Evolutionary conservation across 2,888 invertebrate species (phyloP), one percentile per base, ranked within the genome.

Genomic region (Gastracanthus pulcherrimus): DNA sequence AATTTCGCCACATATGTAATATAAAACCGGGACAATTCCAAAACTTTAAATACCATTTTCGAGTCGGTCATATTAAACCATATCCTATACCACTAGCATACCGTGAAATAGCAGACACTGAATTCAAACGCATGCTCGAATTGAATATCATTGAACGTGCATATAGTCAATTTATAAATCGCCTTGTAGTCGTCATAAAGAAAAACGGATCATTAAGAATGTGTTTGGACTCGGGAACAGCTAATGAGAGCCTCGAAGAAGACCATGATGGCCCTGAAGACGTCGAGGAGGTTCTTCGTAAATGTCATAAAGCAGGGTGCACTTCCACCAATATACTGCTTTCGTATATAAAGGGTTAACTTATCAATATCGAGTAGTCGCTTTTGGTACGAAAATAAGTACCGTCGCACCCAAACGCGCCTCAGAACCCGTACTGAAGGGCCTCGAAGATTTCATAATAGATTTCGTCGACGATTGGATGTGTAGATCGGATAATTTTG

Each of bases 181-280:
- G 70, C 0, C 31, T 80, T 1, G 70, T 70, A 2, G 13, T 38
- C 0, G 75, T n/a, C n/a, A n/a, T 2, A 80, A n/a, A 80, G 48
- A 41, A 19, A 4, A 67, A 41, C 13, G 75, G 75, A 4, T 29
- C 38, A 1, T 16, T 75, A 0, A 29, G 60, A 36, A 5, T 80
- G 9, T 80, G 76, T 55, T 41, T 80, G 3, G 81, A 71, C 36
- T 66, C 76, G 4, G 60, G 70, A 69, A n/a, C n/a, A n/a, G n/a
- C n/a, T n/a, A n/a, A n/a, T n/a, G n/a, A n/a, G n/a, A n/a, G n/a
- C n/a, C n/a, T n/a, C n/a, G n/a, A n/a, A n/a, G n/a, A 80, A 3
- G 58, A 23, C 2, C 38, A 67, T 36, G 60, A 70, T n/a, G n/a
- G n/a, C n/a, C n/a, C n/a, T n/a, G n/a, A n/a, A 5, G 11, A 38